Base-by-base conservation (phyloP, 2,797 vertebrate species). In the Gymnoscopelus microlampas region DNA sequence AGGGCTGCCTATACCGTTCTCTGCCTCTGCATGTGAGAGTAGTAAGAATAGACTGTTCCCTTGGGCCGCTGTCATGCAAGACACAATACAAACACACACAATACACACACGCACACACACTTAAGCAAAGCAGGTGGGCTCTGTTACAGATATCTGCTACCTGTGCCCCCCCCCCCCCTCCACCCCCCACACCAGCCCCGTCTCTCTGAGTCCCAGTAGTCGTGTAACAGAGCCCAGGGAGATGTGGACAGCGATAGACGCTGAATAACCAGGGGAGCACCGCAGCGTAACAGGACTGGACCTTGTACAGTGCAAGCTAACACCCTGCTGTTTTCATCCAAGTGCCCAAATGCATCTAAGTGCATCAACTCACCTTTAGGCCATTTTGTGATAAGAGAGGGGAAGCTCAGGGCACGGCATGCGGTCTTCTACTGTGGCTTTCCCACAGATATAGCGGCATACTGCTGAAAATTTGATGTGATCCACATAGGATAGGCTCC, bases 381-480 rank as follows among this genome's bases (percentile, higher is more conserved):
- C 55, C 55, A 58, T 78, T 67, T 70, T 70, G 53, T 26, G 49
- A 68, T 55, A 49, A 70, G 56, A 35, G 29, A 60, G 9, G 35
- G 23, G 35, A 60, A 51, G 66, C 6, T 63, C 7, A 44, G 39
- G 29, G n/a, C 61, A 55, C 9, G 54, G 10, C 51, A 58, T 62
- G 32, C 44, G 11, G 14, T 60, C 9, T 47, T 58, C 77, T 51
- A n/a, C 50, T 51, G 50, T 51, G n/a, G 50, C 63, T 71, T 47
- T 68, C 58, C 60, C 66, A 55, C 51, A 51, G 68, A 57, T 68
- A 14, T 59, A 73, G 26, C 0, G 39, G 39, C 39, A 44, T 62
- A 23, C 67, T 78, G 24, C 56, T 85, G 48, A 85, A 83, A 77
- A 15, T 76, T 83, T 83, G 76, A 83, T 85, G 84, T 68, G 39